Conservation (phyloP, 2,797 vertebrate species). For the Chaunax sp. region DNA sequence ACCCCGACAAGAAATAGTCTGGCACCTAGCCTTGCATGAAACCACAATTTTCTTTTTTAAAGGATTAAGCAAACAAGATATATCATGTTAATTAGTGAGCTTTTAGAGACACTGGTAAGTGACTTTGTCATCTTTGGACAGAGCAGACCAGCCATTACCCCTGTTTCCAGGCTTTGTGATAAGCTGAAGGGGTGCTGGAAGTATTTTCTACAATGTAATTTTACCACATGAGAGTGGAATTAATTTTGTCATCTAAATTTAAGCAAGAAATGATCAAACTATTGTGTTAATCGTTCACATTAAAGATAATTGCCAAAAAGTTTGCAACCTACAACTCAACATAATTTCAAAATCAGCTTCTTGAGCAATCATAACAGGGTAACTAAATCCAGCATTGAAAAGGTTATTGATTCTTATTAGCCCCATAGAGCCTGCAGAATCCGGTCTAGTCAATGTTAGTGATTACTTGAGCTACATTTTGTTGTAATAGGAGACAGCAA, state of each 20-base stretch:
- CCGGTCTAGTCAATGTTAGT: slow-evolving; percentile 65
- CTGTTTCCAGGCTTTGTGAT: no score
- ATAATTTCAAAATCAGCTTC: slow-evolving; percentile 3
- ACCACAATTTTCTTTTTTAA: no score
- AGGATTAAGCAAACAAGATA: background rate
- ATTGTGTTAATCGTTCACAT: no score
- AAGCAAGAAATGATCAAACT: no score
- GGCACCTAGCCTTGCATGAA: no score
- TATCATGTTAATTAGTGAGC: background rate
- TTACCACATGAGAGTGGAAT: no score
- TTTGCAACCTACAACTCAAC: background rate
- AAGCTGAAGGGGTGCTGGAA: no score
- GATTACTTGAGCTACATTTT: slow-evolving; percentile 58
- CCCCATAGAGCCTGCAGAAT: slow-evolving; percentile 55
- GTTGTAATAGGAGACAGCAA: slow-evolving; percentile 80
- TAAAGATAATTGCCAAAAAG: slow-evolving; percentile 8
- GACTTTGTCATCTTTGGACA: no score
- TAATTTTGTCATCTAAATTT: no score
- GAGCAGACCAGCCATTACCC: no score
- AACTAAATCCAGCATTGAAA: slow-evolving; percentile 71
- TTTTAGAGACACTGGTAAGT: no score
- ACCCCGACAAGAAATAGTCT: background rate
- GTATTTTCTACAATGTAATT: no score
- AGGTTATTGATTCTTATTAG: slow-evolving; percentile 75
- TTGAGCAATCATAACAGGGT: slow-evolving; percentile 38